These are phyloP conservation scores for Scartelaos histophorus DNA, from an alignment of 2,113 vertebrate genomes.

Conservation along the genomic window DNA sequence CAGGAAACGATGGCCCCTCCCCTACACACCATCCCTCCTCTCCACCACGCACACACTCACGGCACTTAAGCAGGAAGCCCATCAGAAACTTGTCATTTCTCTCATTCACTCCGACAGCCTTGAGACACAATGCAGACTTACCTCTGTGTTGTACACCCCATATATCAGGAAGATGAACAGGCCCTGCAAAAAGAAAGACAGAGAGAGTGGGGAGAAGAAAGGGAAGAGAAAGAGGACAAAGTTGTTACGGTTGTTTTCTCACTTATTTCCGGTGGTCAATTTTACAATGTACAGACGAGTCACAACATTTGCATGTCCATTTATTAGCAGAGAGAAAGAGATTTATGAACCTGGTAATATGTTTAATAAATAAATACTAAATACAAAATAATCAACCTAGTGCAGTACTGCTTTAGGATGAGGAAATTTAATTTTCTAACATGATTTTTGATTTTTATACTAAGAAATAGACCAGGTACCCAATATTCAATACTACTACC, in stretches of 20 bases:
- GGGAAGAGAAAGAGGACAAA: constrained; percentile 53
- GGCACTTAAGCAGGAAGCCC: constrained; percentile 87
- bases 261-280: constrained; percentile 24
- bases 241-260: constrained; percentile 72
- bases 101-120: constrained; percentile 99
- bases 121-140: constrained; percentile 98
- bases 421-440: no score
- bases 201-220: constrained; percentile 17
- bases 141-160: constrained; percentile 98
- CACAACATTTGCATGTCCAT: neutral
- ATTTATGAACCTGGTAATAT: neutral
- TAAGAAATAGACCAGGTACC: no score
- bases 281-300: neutral
- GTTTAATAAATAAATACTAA: neutral
- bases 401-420: neutral
- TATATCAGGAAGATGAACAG: constrained; percentile 99
- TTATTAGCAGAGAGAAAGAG: neutral
- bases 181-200: constrained; percentile 82
- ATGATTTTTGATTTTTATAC: no score
- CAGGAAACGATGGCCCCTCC: constrained; percentile 78
- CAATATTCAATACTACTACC: no score
- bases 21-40: constrained; percentile 50
- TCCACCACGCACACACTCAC: constrained; percentile 57
- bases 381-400: neutral
- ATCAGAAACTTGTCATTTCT: constrained; percentile 99